phyloP scores from a whole-genome alignment of 2,888 invertebrate species.

The Tenodera sinensis region DNA sequence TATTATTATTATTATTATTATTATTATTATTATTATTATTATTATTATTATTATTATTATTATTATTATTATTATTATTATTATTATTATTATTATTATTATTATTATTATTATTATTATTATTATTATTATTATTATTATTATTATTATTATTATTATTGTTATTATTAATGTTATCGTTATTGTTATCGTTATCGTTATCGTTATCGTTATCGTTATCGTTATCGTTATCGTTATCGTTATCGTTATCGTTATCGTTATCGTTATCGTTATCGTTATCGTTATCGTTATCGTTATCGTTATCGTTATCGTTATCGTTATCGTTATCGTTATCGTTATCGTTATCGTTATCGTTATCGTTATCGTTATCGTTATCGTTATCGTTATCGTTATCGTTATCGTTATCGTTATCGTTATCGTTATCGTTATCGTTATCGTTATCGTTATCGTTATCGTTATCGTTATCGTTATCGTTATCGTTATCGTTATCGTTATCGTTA shows the following conservation, averaged over 20 bases:
- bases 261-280: neutral
- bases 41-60: neutral
- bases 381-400: slow-evolving; percentile 38
- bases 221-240: neutral
- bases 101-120: neutral
- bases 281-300: neutral
- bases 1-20: neutral
- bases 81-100: neutral
- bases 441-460: slow-evolving; percentile 39
- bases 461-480: slow-evolving; percentile 36
- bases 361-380: slow-evolving; percentile 39
- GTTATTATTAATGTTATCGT: neutral
- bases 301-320: neutral
- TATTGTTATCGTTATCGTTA: neutral
- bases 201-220: neutral
- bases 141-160: neutral
- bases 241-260: neutral
- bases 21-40: neutral
- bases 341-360: neutral
- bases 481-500: neutral
- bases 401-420: slow-evolving; percentile 21
- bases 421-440: neutral
- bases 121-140: neutral
- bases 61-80: neutral
- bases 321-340: neutral